These are phyloP conservation scores for Menidia menidia DNA, from an alignment of 2,797 vertebrate genomes.

Conservation along the genomic window DNA sequence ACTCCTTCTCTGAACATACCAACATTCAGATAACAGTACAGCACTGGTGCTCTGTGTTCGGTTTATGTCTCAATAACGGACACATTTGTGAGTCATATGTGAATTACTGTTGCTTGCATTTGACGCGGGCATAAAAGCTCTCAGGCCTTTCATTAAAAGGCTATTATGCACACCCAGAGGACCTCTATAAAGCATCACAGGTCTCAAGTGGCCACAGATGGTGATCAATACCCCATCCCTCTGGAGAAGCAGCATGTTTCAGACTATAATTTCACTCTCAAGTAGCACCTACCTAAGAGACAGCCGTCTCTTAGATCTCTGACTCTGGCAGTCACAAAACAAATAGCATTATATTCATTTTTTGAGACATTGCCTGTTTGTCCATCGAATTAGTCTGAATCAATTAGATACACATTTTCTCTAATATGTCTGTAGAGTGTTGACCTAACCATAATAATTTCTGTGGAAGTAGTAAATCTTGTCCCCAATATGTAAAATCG, in stretches of 20 bases:
- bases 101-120: neutral
- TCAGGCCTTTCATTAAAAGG: slow-evolving; percentile 32
- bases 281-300: slow-evolving; percentile 54
- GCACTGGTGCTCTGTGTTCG: neutral
- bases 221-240: slow-evolving; percentile 67
- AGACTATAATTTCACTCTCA: slow-evolving; percentile 56
- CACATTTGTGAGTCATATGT: neutral
- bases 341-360: slow-evolving; percentile 51
- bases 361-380: slow-evolving; percentile 48
- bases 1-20: neutral
- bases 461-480: too few species aligned
- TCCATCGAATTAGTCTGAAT: slow-evolving; percentile 56
- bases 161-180: slow-evolving; percentile 34
- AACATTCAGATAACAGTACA: neutral
- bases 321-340: slow-evolving; percentile 57
- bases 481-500: too few species aligned
- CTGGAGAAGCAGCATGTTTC: slow-evolving; percentile 43
- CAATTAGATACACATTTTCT: slow-evolving; percentile 47
- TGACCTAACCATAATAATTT: neutral
- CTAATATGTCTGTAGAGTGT: slow-evolving; percentile 42
- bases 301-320: slow-evolving; percentile 60
- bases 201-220: slow-evolving; percentile 41
- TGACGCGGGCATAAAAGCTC: slow-evolving; percentile 4
- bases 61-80: slow-evolving; percentile 5
- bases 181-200: slow-evolving; percentile 37